Evolutionary conservation across 2,888 invertebrate genomes (phyloP), one percentile per base, ranked within the genome.

Genomic region (Sinodicranocentrus sp.): DNA sequence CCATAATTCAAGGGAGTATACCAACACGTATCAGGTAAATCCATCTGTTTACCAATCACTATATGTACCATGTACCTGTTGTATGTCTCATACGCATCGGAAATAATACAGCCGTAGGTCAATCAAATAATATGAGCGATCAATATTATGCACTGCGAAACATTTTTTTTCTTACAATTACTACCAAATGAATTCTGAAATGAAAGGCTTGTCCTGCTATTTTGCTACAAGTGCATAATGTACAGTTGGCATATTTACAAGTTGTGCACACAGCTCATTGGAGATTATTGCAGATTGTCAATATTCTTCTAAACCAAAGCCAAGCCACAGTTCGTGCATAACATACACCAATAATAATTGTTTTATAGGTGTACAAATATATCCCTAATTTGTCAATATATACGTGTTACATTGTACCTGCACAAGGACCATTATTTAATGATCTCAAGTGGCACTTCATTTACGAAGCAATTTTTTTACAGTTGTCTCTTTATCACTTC

Each of bases 391-490:
- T 23, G 25, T 57, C n/a, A n/a, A n/a, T 57, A 25, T 57, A 25
- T 23, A 13, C 2, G 8, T 1, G 21, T 2, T 23, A 57, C 52
- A 17, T 52, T 57, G 57, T 57, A 52, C 15, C n/a, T 52, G 13
- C 19, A 25, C 48, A n/a, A 48, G 48, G 2, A n/a, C 6, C 5
- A 39, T 39, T 26, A 48, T 54, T 54, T 39, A 71, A 71, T 71
- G 57, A 67, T 54, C 54, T 57, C 26, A 71, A 54, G 26, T 71
- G 33, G 33, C 71, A 71, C 33, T 71, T 57, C 28, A 71, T 71
- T 54, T 57, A 33, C 54, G 54, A 57, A 33, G 13, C 8, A 28
- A 28, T 71, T 71, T 71, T 71, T 71, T 54, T 43, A 44, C 23
- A 39, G 13, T 26, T 28, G 8, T 54, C 39, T 19, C 28, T 57